These are phyloP conservation scores for Drosophila teissieri DNA, from an alignment of 1,140 invertebrate species.

Conservation along the genomic window DNA sequence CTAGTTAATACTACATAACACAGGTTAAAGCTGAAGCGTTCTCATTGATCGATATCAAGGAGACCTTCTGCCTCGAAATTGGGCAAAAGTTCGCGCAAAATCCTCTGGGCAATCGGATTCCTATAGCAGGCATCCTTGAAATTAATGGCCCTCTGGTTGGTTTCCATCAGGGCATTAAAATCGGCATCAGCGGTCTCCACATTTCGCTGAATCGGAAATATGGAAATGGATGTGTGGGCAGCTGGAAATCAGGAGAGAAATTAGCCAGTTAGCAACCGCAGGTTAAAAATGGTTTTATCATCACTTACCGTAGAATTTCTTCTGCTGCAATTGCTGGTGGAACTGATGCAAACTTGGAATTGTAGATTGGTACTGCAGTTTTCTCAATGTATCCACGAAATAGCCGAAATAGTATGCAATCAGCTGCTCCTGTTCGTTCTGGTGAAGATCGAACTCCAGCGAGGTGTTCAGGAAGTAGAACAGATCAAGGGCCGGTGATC, in stretches of 20 bases:
- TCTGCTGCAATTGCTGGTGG: constrained; percentile 60
- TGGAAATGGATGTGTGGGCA: constrained; percentile 57
- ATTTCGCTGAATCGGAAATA: constrained; percentile 71
- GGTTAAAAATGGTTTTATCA: neutral
- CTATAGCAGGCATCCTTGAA: constrained; percentile 71
- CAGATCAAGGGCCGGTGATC: constrained; percentile 78
- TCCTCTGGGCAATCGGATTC: constrained; percentile 49
- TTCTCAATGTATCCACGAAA: constrained; percentile 59
- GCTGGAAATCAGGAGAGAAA: constrained; percentile 34
- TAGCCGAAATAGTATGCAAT: constrained; percentile 65
- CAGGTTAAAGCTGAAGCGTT: neutral
- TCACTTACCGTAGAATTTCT: constrained; percentile 73
- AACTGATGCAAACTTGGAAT: constrained; percentile 78
- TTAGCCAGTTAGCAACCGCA: neutral
- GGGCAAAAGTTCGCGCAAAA: constrained; percentile 59
- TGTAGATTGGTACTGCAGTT: constrained; percentile 49
- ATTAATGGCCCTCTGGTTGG: constrained; percentile 61
- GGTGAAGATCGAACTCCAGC: constrained; percentile 65
- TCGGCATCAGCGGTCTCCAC: constrained; percentile 76
- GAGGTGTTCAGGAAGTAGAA: constrained; percentile 82
- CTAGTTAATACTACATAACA: constrained; percentile 6
- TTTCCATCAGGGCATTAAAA: constrained; percentile 73
- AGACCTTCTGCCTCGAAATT: constrained; percentile 67
- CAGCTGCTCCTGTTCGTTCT: constrained; percentile 67
- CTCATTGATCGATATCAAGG: constrained; percentile 71